Evolutionary conservation across 2,113 vertebrate species (phyloP).

Genomic region (Sinocyclocheilus maitianheensis): DNA sequence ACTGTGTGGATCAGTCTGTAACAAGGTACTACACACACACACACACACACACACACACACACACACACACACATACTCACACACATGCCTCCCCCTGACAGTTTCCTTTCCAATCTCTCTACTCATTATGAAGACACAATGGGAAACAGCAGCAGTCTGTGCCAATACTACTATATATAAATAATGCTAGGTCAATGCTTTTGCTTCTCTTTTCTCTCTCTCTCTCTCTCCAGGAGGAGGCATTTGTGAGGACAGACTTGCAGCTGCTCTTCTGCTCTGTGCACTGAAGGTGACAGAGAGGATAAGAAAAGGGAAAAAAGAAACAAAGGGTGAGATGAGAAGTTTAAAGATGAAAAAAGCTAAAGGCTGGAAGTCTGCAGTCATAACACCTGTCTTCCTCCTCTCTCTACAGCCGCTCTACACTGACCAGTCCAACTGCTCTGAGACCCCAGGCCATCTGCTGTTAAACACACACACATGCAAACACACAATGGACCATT

Average conservation of each 20-base stretch:
- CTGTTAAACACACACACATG: conserved; percentile 56
- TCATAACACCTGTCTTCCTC: conserved; percentile 25
- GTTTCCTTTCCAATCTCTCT: conserved; percentile 72
- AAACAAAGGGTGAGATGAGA: conserved; percentile 30
- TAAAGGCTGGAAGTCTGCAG: conserved; percentile 10
- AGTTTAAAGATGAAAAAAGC: conserved; percentile 1
- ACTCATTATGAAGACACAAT: conserved; percentile 80
- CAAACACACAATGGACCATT: neutral
- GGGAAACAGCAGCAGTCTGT: conserved; percentile 69
- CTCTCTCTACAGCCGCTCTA: conserved; percentile 4
- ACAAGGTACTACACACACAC: conserved; percentile 36
- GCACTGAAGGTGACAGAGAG: neutral
- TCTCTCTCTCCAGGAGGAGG: conserved; percentile 63
- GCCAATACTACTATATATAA: conserved; percentile 79
- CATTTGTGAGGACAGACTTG: conserved; percentile 68
- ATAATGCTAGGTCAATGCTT: conserved; percentile 80
- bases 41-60: conserved; percentile 34
- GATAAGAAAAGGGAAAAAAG: neutral
- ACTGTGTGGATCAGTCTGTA: conserved; percentile 58
- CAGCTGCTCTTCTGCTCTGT: conserved; percentile 65
- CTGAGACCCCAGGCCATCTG: conserved; percentile 69
- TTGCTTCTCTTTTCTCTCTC: conserved; percentile 56
- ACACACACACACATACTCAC: conserved; percentile 42
- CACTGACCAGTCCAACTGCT: conserved; percentile 32
- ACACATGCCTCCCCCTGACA: conserved; percentile 59